Evolutionary conservation across 2,113 vertebrate species (phyloP).

Genomic region (Gyps fulvus): DNA sequence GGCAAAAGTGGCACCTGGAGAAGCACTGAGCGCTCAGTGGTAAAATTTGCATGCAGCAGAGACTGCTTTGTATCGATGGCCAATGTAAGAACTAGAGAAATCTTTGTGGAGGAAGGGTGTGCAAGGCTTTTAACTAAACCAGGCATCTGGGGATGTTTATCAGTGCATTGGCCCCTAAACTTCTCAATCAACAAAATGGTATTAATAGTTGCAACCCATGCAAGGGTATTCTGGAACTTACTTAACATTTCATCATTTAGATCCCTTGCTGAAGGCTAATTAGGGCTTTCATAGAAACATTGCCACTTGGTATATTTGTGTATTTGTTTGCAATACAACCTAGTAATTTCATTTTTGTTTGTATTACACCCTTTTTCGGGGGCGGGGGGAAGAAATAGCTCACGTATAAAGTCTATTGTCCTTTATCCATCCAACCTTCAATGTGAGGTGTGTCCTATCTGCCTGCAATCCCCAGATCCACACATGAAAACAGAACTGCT

Average conservation of each 20-base stretch:
- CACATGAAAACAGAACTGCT: not conserved
- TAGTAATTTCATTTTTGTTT: not conserved
- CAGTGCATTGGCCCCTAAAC: not conserved
- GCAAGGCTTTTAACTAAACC: not conserved
- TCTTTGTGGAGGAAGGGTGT: not conserved
- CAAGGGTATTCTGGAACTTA: not conserved
- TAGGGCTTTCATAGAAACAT: not conserved
- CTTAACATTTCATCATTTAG: not conserved
- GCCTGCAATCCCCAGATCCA: not conserved
- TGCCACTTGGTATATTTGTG: not conserved
- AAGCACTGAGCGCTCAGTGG: not conserved
- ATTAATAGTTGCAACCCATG: not conserved
- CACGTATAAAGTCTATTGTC: fast-evolving
- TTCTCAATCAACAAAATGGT: not conserved
- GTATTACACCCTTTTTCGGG: fast-evolving
- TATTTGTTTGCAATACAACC: not conserved
- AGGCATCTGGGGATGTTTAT: not conserved
- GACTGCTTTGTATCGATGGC: not conserved
- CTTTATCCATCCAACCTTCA: not conserved
- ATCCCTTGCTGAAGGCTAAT: not conserved
- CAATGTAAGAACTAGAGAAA: not conserved
- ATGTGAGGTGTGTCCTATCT: not conserved
- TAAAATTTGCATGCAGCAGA: not conserved
- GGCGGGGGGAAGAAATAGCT: fast-evolving
- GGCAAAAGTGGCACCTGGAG: not conserved